These are phyloP conservation scores for Archocentrus centrarchus DNA, from an alignment of 2,113 vertebrate genomes.

Conservation along the genomic window DNA sequence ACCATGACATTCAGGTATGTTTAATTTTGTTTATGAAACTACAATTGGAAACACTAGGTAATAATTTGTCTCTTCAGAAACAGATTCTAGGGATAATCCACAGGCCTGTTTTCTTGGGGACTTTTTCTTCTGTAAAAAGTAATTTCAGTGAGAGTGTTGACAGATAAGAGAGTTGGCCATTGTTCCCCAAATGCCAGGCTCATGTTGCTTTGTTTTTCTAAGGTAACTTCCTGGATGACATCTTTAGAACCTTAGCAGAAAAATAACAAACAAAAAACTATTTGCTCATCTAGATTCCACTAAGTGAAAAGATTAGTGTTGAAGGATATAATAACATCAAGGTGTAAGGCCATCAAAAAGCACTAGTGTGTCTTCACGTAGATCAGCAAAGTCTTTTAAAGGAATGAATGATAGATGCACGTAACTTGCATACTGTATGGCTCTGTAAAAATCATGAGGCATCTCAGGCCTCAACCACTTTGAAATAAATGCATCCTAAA, in stretches of 20 bases:
- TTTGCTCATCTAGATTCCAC: background rate
- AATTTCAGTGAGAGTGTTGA: background rate
- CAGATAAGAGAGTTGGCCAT: background rate
- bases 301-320: background rate
- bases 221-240: background rate
- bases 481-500: background rate
- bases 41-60: constrained; percentile 5
- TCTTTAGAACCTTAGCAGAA: background rate
- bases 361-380: background rate
- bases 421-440: background rate
- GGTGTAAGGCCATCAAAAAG: background rate
- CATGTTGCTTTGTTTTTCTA: constrained; percentile 2
- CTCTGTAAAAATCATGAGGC: background rate
- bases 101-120: constrained; percentile 17
- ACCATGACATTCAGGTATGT: background rate
- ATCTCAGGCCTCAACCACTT: background rate
- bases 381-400: background rate
- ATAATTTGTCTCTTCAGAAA: constrained; percentile 12
- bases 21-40: constrained; percentile 4
- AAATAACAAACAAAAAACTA: background rate
- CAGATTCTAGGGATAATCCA: background rate
- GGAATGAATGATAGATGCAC: background rate
- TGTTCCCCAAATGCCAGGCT: background rate
- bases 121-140: background rate
- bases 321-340: background rate